Conservation (phyloP, 2,113 vertebrate genomes). For the Semicossyphus pulcher region DNA sequence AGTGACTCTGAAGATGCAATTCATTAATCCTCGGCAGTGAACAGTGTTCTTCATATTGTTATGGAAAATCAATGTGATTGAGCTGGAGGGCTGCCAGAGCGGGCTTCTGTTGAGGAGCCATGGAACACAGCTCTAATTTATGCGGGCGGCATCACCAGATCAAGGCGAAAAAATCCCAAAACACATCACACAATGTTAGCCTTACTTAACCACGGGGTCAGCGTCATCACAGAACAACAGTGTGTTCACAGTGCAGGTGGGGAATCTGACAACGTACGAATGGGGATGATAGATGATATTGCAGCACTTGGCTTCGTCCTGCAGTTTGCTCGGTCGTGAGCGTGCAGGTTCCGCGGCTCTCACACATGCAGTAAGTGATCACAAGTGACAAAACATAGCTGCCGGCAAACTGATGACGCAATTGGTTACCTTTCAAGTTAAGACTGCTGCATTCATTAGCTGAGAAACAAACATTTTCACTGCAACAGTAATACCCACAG, state of each 20-base stretch:
- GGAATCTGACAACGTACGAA: constrained; percentile 60
- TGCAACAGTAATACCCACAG: too few relatives aligned
- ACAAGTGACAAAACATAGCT: constrained; percentile 16
- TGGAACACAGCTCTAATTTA: constrained; percentile 74
- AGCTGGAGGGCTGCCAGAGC: constrained; percentile 79
- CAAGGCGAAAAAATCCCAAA: constrained; percentile 61
- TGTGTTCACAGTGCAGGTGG: constrained; percentile 63
- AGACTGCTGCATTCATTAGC: neutral
- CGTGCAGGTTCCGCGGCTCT: constrained; percentile 38
- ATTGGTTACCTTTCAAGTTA: constrained; percentile 19
- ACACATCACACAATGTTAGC: constrained; percentile 74
- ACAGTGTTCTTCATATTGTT: constrained; percentile 86
- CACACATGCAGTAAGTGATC: constrained; percentile 11
- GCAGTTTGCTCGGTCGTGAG: constrained; percentile 27
- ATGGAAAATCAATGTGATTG: constrained; percentile 86
- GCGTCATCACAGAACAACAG: constrained; percentile 50
- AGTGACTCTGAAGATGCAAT: constrained; percentile 85
- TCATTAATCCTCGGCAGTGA: constrained; percentile 82
- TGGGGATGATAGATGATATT: constrained; percentile 67
- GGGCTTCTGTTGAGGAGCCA: constrained; percentile 57
- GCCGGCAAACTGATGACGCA: constrained; percentile 6
- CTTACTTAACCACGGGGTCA: constrained; percentile 73
- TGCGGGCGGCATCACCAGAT: constrained; percentile 69
- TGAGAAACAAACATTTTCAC: neutral
- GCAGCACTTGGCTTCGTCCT: constrained; percentile 49